These are phyloP conservation scores for Meriones unguiculatus DNA, from an alignment of 2,113 vertebrate species.

Conservation along the genomic window DNA sequence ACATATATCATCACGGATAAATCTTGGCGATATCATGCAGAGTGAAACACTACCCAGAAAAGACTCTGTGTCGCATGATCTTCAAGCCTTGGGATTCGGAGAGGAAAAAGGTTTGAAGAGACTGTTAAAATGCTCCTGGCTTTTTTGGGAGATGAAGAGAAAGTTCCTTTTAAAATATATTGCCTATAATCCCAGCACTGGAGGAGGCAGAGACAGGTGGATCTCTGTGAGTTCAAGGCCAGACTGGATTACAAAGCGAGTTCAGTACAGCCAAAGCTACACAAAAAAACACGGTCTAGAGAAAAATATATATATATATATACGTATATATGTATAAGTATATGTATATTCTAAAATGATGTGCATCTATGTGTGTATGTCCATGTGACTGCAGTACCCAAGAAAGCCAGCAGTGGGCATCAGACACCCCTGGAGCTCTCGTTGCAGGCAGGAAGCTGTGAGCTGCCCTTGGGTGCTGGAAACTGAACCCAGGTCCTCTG, in stretches of 20 bases:
- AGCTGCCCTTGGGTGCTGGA: background rate
- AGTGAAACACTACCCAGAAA: background rate
- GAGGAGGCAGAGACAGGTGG: too few species aligned
- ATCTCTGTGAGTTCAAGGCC: too few species aligned
- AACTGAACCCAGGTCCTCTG: background rate
- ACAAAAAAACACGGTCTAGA: too few species aligned
- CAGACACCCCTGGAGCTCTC: background rate
- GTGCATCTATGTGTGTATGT: background rate
- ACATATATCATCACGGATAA: fast-evolving
- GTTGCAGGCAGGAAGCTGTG: background rate
- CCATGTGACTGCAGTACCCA: background rate
- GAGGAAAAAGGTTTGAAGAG: background rate
- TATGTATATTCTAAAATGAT: background rate
- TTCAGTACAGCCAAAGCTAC: too few species aligned
- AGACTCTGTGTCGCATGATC: background rate
- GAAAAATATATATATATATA: too few species aligned
- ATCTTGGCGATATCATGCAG: fast-evolving
- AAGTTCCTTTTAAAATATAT: background rate
- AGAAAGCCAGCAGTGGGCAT: background rate
- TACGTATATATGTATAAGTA: too few species aligned
- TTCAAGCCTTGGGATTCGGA: background rate
- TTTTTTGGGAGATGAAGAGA: background rate
- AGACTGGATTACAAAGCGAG: too few species aligned
- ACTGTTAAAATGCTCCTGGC: background rate
- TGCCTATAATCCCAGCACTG: too few species aligned